phyloP scores from a whole-genome alignment of 2,113 vertebrate species.

The Calonectris borealis region DNA sequence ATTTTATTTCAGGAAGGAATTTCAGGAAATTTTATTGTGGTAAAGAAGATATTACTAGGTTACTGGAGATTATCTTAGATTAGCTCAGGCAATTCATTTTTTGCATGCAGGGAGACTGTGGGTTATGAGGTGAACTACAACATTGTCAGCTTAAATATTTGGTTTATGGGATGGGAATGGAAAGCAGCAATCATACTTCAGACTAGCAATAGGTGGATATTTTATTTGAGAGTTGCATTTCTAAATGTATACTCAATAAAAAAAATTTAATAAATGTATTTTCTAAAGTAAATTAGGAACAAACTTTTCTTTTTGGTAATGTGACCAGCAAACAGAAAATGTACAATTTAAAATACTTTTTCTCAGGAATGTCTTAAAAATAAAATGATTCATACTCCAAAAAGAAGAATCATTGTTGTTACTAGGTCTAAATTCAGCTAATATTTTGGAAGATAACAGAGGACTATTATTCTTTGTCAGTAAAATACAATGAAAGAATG shows the following conservation, averaged over 20 bases:
- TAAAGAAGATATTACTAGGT: neutral
- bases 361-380: neutral
- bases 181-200: neutral
- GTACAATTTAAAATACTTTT: neutral
- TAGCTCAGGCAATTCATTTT: neutral
- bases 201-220: neutral
- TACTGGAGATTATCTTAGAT: neutral
- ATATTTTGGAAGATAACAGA: neutral
- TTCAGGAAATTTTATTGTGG: neutral
- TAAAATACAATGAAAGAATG: neutral
- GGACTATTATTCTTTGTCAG: neutral
- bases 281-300: neutral
- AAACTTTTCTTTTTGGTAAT: neutral
- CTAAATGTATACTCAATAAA: neutral
- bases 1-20: neutral
- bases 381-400: neutral
- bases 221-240: neutral
- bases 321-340: neutral
- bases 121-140: neutral
- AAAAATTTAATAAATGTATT: neutral
- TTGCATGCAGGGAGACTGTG: neutral
- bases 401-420: neutral
- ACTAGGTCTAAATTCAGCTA: neutral
- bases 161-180: neutral
- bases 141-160: neutral